Base-by-base conservation (phyloP, 2,888 invertebrate species). In the Bimastos eiseni region DNA sequence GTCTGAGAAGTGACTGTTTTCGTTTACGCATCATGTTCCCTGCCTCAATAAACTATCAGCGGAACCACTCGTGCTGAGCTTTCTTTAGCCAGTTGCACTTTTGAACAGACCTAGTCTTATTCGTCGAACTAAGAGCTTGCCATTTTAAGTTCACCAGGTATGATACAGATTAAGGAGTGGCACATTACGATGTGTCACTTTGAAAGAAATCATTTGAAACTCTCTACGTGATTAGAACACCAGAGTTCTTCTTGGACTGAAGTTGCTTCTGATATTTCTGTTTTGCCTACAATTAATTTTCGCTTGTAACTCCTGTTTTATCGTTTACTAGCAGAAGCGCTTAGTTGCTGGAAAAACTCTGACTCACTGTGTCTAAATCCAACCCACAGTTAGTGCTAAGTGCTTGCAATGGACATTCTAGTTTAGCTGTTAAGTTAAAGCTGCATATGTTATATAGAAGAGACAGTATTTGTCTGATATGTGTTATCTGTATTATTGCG, bases 261-360 rank as follows among this genome's bases (percentile, higher is more conserved):
- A 70, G 8, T n/a, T n/a, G 70, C 70, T 70, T 70, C n/a, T 70
- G 70, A 70, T 70, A 70, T 70, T 70, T n/a, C 24, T 44, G 44
- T 55, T 70, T 70, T 70, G 70, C 70, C 70, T 70, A 70, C 70
- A 70, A n/a, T 70, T 70, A 70, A 30, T 70, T 70, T 70, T 6
- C 70, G 30, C 70, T n/a, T 70, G 70, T 70, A n/a, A 70, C n/a
- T 70, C 70, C 70, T 70, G 70, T 70, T 70, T 70, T 70, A 70
- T n/a, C n/a, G 70, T n/a, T 30, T 11, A 13, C 70, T 70, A 70
- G 70, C 30, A 17, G 70, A 30, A 70, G n/a, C n/a, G 11, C 70
- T 70, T 70, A 70, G n/a, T 8, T 30, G n/a, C 70, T 70, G 70
- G 30, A 70, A n/a, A 70, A 6, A n/a, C 70, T 70, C 8, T 5